Percentiles rank a stretch among this genome's conserved stretches.
phyloP scores from a whole-genome alignment of 2,797 vertebrate species.

The Euthynnus affinis region DNA sequence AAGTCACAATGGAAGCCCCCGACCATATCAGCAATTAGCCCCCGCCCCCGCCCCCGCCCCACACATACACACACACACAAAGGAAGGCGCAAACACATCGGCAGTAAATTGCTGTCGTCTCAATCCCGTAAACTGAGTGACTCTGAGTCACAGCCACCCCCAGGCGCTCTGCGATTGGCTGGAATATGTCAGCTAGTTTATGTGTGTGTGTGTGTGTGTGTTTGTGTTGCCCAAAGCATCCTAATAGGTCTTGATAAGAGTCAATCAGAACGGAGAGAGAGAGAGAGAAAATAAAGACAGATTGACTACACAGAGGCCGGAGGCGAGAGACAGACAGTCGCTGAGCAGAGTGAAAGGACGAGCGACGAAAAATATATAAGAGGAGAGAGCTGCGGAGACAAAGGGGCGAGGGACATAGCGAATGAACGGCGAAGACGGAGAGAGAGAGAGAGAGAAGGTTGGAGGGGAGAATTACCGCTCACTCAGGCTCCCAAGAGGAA shows the following conservation, averaged over 20 bases:
- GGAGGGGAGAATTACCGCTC: slow-evolving; percentile 32
- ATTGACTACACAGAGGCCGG: slow-evolving; percentile 50
- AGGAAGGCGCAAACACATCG: slow-evolving; percentile 20
- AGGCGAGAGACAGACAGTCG: slow-evolving; percentile 31
- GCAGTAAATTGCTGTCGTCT: slow-evolving; percentile 60
- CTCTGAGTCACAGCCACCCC: slow-evolving; percentile 40
- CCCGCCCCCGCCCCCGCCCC: not conserved
- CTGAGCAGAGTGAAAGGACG: slow-evolving; percentile 13
- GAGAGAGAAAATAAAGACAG: slow-evolving; percentile 60
- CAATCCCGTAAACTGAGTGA: slow-evolving; percentile 22
- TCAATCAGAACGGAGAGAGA: slow-evolving; percentile 51
- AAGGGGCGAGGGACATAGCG: not conserved
- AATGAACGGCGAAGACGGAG: slow-evolving; percentile 1
- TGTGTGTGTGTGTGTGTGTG: slow-evolving; percentile 28
- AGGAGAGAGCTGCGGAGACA: not conserved
- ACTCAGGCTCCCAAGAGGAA: slow-evolving; percentile 49
- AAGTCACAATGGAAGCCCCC: slow-evolving; percentile 31
- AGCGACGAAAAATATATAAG: slow-evolving; percentile 15
- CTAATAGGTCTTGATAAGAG: slow-evolving; percentile 71
- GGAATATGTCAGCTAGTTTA: slow-evolving; percentile 22
- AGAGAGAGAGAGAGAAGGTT: slow-evolving; percentile 13
- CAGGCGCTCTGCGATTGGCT: slow-evolving; percentile 53
- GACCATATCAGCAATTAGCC: slow-evolving; percentile 43
- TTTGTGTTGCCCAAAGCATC: slow-evolving; percentile 31
- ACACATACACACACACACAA: not conserved